A percentile compares a stretch with the other conserved stretches of the same genome.
Evolutionary conservation across 1,140 invertebrate species (phyloP).

Genomic region (Aphidius ervi): DNA sequence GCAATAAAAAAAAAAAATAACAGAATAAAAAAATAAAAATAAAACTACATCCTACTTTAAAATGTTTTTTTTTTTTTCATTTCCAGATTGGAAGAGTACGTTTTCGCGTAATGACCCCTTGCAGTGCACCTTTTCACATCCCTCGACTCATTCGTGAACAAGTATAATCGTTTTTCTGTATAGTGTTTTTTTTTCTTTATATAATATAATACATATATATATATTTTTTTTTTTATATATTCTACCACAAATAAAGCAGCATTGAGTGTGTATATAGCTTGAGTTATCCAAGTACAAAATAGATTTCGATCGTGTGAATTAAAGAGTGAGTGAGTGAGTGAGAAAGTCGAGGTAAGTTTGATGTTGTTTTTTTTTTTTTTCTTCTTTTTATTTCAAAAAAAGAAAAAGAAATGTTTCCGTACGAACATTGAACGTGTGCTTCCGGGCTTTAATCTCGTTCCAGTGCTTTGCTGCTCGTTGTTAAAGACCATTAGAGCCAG

Average conservation of each 20-base stretch:
- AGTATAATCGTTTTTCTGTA: conserved; percentile 3
- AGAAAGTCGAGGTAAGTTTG: no score
- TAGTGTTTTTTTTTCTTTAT: not conserved
- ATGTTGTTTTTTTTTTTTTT: no score
- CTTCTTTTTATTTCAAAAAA: conserved; percentile 1
- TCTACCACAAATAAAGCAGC: no score
- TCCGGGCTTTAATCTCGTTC: conserved; percentile 21
- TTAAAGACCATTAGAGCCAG: conserved; percentile 18
- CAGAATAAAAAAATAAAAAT: not conserved
- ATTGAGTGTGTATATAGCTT: no score
- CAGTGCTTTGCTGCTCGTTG: conserved; percentile 9
- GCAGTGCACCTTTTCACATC: not conserved
- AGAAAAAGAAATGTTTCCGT: conserved; percentile 12
- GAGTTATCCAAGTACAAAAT: conserved; percentile 3
- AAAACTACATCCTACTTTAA: not conserved
- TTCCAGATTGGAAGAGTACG: conserved; percentile 16
- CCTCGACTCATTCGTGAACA: not conserved
- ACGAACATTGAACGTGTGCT: conserved; percentile 14
- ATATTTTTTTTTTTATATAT: no score
- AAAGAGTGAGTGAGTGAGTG: not conserved
- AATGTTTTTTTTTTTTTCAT: conserved; percentile 13
- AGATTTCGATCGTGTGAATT: conserved; percentile 13
- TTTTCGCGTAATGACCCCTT: conserved; percentile 20
- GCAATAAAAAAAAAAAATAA: conserved; percentile 3
- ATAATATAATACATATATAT: not conserved